These are phyloP conservation scores for Caenorhabditis doughertyi DNA, from an alignment of 2,888 invertebrate species.

Conservation along the genomic window DNA sequence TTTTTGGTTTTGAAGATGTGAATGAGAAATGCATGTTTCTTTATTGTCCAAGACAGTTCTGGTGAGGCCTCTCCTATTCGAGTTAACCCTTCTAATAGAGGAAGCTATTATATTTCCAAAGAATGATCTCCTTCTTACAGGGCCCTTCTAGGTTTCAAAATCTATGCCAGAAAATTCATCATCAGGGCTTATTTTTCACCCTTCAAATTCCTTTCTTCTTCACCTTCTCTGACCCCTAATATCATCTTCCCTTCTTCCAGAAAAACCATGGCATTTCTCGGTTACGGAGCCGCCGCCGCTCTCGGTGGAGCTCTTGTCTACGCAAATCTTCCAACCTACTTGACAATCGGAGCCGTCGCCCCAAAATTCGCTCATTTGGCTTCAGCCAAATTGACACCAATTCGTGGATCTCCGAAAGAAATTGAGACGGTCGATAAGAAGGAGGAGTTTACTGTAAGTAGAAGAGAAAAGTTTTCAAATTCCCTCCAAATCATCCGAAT, in stretches of 20 bases:
- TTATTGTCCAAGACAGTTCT: too few relatives aligned
- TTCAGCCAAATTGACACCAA: conserved; percentile 68
- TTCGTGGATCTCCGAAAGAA: conserved; percentile 60
- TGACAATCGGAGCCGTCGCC: conserved; percentile 77
- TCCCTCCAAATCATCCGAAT: background rate
- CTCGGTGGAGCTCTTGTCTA: conserved; percentile 78
- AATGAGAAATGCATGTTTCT: too few relatives aligned
- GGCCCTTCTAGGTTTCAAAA: too few relatives aligned
- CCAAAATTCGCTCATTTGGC: conserved; percentile 78
- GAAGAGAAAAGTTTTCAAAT: conserved; percentile 1
- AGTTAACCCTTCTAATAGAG: too few relatives aligned
- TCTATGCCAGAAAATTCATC: too few relatives aligned
- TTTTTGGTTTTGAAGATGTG: too few relatives aligned
- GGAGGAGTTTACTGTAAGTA: conserved; percentile 67
- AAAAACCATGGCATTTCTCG: conserved; percentile 65
- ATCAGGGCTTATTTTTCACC: too few relatives aligned
- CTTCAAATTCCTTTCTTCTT: too few relatives aligned
- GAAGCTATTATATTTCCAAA: too few relatives aligned
- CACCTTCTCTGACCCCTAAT: background rate
- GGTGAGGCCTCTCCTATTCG: too few relatives aligned
- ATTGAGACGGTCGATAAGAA: conserved; percentile 69
- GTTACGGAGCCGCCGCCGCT: conserved; percentile 75
- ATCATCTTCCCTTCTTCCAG: background rate
- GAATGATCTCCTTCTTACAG: too few relatives aligned
- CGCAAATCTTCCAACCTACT: conserved; percentile 78